These are phyloP conservation scores for Ooceraea biroi DNA, from an alignment of 1,140 invertebrate genomes.

Conservation along the genomic window DNA sequence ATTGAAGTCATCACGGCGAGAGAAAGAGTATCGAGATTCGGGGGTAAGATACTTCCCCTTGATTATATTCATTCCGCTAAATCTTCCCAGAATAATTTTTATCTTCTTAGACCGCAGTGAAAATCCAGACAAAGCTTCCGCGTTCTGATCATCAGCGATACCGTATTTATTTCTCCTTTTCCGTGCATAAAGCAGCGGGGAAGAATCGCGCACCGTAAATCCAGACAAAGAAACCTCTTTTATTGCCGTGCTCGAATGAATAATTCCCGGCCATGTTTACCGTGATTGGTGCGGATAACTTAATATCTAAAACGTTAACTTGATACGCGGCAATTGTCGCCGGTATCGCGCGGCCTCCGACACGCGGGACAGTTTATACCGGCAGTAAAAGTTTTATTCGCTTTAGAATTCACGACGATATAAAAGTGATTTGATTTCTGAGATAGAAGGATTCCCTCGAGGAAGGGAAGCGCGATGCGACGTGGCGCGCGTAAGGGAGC, in stretches of 20 bases:
- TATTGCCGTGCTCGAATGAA: background rate
- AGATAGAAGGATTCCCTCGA: background rate
- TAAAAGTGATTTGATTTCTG: constrained; percentile 59
- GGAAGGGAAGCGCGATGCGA: background rate
- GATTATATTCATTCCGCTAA: background rate
- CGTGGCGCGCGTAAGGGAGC: background rate
- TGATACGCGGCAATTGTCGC: constrained; percentile 28
- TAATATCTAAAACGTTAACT: constrained; percentile 37
- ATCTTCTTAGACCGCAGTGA: background rate
- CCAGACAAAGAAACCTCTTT: background rate
- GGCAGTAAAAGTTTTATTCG: constrained; percentile 41
- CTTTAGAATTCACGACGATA: constrained; percentile 37
- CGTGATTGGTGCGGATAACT: constrained; percentile 28
- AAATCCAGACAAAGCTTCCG: background rate
- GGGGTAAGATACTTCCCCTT: background rate
- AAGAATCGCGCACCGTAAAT: constrained; percentile 21
- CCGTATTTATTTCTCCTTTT: constrained; percentile 5
- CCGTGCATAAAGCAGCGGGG: background rate
- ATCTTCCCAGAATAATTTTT: background rate
- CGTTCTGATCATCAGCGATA: background rate
- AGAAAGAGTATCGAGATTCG: constrained; percentile 22
- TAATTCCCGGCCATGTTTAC: constrained; percentile 24
- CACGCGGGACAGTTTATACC: constrained; percentile 16
- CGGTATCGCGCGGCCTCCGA: background rate
- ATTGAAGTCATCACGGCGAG: background rate